Evolutionary conservation across 2,888 invertebrate genomes (phyloP), one percentile per base, ranked within the genome.

Genomic region (Teleogryllus oceanicus): DNA sequence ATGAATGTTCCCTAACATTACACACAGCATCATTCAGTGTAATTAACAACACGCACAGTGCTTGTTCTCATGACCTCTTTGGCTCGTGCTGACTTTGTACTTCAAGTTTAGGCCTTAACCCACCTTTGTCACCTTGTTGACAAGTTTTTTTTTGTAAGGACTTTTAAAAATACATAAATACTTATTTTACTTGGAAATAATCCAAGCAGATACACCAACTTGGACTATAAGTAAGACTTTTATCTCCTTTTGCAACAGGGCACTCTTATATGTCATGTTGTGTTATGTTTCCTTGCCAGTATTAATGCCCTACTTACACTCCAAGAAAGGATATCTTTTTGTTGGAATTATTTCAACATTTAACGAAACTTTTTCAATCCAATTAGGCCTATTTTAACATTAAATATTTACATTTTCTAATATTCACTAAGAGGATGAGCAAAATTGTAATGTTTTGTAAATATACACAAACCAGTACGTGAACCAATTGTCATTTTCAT

Each of bases 41-140:
- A 62, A 62, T 62, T 62, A 62, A 62, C 62, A 62, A 62, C 62
- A 4, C 62, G 62, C 62, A n/a, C n/a, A 62, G 16, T 62, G 62
- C 62, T 62, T 62, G 13, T 62, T 62, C 37, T 18, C 62, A 13
- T 62, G 62, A 62, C 62, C 62, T 62, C 62, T 62, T 62, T 62
- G 62, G 62, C 62, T 62, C 62, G 62, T 62, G 62, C 62, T 62
- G 62, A 62, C 62, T 62, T 62, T 62, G 62, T 62, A 62, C 62
- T 62, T 62, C 62, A 62, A 62, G 62, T 62, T 62, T 62, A 62
- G 62, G 62, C 62, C 62, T 62, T 62, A 62, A 62, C 62, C 62
- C 62, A 62, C 62, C 62, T 18, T 62, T 18, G 62, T 62, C 62
- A 62, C 62, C 62, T 62, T 62, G 62, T 62, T 62, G 62, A 62